Base-by-base conservation (phyloP, 2,888 invertebrate species). In the Caenorhabditis drosophilae region DNA sequence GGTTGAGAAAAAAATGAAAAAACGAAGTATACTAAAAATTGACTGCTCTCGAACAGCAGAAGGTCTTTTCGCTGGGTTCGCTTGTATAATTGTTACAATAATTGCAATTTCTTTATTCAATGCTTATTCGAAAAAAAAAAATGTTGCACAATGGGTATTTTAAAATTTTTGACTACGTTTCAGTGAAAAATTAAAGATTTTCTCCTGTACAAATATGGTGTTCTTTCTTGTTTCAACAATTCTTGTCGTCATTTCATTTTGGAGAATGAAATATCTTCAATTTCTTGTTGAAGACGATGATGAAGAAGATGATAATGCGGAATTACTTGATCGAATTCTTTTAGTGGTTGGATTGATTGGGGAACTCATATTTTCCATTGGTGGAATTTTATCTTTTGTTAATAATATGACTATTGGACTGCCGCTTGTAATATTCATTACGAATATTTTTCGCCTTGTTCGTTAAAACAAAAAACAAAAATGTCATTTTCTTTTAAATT, bases 11-110 rank as follows among this genome's bases (percentile, higher is more conserved):
- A 46, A 47, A 44, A 57, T 70, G 61, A 56, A 50, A 26, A 73
- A 73, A 48, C 45, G 73, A 15, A 76, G 70, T 31, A 58, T 73
- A 35, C 55, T 76, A 22, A 73, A 67, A 31, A 73, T 76, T n/a
- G 76, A 76, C 44, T 76, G 76, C 35, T 76, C 76, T 1, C 35
- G 76, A 59, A 76, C 72, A 4, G 63, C 76, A 1, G 76, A 76
- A 57, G 76, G 76, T 0, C 44, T 76, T 0, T 76, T 76, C 22
- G 64, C 56, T 22, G 74, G 69, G 40, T 76, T 76, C 40, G 59
- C 56, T 16, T 69, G 70, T 23, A 59, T 76, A 3, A 70, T 76
- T 38, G 52, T 64, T 4, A 70, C 73, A 4, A 67, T 73, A 11
- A 56, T 76, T 3, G 64, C 76, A 0, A 70, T 76, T 15, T 62